A percentile compares a stretch with the other conserved stretches of the same genome.
Conservation (phyloP, 92 coral and sea anemone species). For the Galaxea fascicularis region DNA sequence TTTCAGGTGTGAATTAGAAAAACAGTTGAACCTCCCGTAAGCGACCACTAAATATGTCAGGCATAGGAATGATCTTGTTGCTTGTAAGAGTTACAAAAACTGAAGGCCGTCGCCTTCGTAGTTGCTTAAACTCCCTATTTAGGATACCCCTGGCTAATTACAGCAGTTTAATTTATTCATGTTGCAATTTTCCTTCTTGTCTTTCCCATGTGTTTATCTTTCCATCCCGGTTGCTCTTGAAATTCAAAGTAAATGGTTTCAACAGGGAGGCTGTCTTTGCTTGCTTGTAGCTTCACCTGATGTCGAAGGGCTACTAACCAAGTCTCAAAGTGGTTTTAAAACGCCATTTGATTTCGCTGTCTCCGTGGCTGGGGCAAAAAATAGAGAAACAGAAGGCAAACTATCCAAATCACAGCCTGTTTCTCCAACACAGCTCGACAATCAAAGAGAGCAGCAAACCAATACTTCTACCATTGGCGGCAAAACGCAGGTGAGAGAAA, state of each 20-base stretch:
- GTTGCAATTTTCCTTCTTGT: too few species aligned
- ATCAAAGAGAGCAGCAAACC: background rate
- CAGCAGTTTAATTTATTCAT: too few species aligned
- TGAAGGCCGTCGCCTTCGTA: too few species aligned
- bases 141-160: too few species aligned
- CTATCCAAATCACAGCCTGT: background rate
- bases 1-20: constrained; percentile 4
- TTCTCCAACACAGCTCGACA: background rate
- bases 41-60: too few species aligned
- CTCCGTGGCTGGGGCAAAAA: background rate
- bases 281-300: constrained; percentile 12
- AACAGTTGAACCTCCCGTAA: too few species aligned
- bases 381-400: background rate
- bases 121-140: too few species aligned
- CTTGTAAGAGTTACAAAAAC: too few species aligned
- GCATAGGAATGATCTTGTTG: too few species aligned
- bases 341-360: background rate
- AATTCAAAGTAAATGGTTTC: background rate
- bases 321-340: constrained; percentile 7
- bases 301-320: constrained; percentile 2
- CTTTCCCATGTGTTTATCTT: too few species aligned
- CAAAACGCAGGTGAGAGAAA: constrained; percentile 40
- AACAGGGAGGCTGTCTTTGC: background rate
- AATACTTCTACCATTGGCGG: constrained; percentile 17
- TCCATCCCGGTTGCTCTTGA: too few species aligned